Evolutionary conservation across 2,888 invertebrate species (phyloP), one percentile per base, ranked within the genome.

Genomic region (Perithous albicinctus): DNA sequence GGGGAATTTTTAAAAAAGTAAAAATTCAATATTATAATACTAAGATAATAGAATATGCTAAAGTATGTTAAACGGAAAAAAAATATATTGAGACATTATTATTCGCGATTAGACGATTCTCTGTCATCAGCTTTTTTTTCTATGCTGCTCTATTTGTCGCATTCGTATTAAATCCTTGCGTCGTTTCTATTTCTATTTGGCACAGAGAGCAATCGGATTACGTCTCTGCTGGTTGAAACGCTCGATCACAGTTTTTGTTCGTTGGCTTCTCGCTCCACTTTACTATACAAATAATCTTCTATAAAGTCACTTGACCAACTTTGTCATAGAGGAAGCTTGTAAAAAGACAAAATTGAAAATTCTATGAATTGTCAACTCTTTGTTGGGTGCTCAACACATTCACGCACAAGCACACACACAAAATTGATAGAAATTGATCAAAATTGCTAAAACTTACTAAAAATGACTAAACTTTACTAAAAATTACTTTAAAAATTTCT

Each of bases 201-300:
- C 10, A 23, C 66, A 46, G 43, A 59, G 43, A 15, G 56, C 56
- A 76, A 76, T 56, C 23, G 43, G 56, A 67, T 76, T 67, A 48
- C 15, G 35, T 20, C 64, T 26, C 5, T 46, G 54, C 66, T 46
- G 43, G 66, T 32, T 20, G 38, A 41, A 66, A 59, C 29, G 23
- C 43, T 59, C 43, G 41, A 15, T 8, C n/a, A 43, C 15, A 8
- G 18, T 32, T 69, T 26, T 69, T n/a, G n/a, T n/a, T 54, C 15
- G 35, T 67, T 76, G 75, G 66, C 75, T 76, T 67, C 67, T 46
- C 56, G 56, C 15, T 76, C 59, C 7, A 76, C 56, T 51, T 38
- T 35, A 12, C 35, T 12, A n/a, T n/a, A 51, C 20, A 20, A 59
- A 56, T 67, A 67, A 59, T 67, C 59, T 43, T 12, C 35, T 67